A percentile compares a stretch with the other conserved stretches of the same genome.
Evolutionary conservation across 2,113 vertebrate genomes (phyloP).

Genomic region (Sylvilagus bachmani): DNA sequence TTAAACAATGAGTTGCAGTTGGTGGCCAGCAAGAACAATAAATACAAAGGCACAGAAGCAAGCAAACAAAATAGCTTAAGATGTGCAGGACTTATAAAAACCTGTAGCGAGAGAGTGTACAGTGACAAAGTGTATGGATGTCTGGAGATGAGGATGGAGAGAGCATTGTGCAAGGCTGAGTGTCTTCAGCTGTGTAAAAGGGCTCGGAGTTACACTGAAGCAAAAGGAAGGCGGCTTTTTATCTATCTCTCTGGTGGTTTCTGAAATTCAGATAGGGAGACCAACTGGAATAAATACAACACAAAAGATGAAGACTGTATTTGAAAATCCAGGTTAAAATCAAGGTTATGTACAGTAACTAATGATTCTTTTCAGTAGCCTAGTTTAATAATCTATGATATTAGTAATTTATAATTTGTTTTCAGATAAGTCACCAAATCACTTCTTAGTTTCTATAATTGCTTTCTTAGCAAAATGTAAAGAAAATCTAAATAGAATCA

Average conservation of each 20-base stretch:
- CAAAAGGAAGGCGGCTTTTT: background rate
- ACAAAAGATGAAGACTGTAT: background rate
- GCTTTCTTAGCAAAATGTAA: background rate
- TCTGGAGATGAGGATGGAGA: background rate
- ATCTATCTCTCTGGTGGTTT: background rate
- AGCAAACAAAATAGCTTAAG: background rate
- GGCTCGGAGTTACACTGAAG: background rate
- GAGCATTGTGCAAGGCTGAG: background rate
- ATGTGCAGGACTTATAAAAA: background rate
- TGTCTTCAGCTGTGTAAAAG: background rate
- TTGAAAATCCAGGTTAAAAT: background rate
- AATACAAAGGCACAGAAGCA: background rate
- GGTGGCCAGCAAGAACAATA: background rate
- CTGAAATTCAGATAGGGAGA: fast-evolving
- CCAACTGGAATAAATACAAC: background rate
- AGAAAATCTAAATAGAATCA: background rate
- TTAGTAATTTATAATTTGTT: background rate
- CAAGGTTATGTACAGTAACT: background rate
- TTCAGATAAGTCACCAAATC: background rate
- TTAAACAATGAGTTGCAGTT: background rate
- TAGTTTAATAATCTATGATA: background rate
- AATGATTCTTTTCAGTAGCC: background rate
- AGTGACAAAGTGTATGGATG: background rate
- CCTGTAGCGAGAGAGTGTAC: background rate
- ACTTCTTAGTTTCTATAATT: slow-evolving; percentile 12